Conservation (phyloP, 2,797 vertebrate genomes). For the Typhlichthys eigenmanni region DNA sequence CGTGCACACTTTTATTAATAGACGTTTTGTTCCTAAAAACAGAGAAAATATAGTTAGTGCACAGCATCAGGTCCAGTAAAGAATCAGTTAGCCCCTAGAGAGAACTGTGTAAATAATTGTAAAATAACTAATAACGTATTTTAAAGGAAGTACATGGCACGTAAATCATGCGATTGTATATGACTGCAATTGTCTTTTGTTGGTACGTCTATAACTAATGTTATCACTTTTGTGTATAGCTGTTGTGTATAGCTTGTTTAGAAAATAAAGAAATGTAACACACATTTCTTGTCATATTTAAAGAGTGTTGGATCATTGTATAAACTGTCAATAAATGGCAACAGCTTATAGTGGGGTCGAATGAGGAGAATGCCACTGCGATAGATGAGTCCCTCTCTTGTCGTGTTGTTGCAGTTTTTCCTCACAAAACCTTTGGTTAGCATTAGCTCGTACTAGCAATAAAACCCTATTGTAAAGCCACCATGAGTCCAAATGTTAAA, state of each 20-base stretch:
- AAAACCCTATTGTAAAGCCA: slow-evolving; percentile 54
- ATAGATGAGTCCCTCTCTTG: slow-evolving; percentile 56
- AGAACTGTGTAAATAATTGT: background rate
- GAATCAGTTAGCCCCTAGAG: background rate
- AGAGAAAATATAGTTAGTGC: background rate
- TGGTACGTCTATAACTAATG: too few species aligned
- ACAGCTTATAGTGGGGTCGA: slow-evolving; percentile 28
- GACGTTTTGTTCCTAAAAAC: slow-evolving; percentile 23
- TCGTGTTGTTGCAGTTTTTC: slow-evolving; percentile 54
- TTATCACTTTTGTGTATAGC: background rate
- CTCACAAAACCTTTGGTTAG: slow-evolving; percentile 66
- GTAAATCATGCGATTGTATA: too few species aligned
- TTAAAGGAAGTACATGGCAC: too few species aligned
- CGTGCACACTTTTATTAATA: slow-evolving; percentile 22
- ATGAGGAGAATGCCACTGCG: slow-evolving; percentile 44
- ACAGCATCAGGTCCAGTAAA: background rate
- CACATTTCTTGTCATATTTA: background rate
- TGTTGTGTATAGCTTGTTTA: background rate
- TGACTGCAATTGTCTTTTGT: too few species aligned
- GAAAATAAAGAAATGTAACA: background rate
- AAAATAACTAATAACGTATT: too few species aligned
- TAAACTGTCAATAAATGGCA: slow-evolving; percentile 17
- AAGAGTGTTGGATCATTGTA: background rate
- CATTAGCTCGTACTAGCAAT: slow-evolving; percentile 73
- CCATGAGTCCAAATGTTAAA: slow-evolving; percentile 15